Evolutionary conservation across 2,113 vertebrate species (phyloP).

Genomic region (Callithrix jacchus): DNA sequence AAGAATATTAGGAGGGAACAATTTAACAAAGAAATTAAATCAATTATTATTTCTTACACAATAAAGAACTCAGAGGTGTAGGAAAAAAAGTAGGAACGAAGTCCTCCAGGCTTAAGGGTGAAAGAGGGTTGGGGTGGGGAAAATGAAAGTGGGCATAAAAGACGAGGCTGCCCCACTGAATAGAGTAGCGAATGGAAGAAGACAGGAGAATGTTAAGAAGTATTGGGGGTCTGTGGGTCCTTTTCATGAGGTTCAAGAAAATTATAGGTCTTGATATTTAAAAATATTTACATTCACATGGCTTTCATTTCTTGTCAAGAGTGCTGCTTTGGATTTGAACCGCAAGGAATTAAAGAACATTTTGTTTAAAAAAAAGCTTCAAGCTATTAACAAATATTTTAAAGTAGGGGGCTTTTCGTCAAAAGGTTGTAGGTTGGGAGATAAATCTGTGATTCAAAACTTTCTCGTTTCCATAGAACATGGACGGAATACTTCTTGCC

Average conservation of each 20-base stretch:
- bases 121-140: not conserved
- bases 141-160: not conserved
- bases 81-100: not conserved
- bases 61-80: not conserved
- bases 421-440: not conserved
- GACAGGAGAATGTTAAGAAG: not conserved
- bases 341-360: not conserved
- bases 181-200: not conserved
- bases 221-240: not conserved
- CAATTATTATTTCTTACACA: not conserved
- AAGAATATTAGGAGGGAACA: not conserved
- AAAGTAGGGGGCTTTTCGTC: not conserved
- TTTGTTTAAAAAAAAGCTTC: not conserved
- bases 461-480: not conserved
- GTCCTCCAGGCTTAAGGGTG: not conserved
- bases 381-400: constrained; percentile 20
- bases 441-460: not conserved
- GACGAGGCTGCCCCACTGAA: not conserved
- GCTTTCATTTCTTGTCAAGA: not conserved
- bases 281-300: not conserved
- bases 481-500: not conserved
- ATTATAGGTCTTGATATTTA: not conserved
- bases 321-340: not conserved
- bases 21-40: not conserved
- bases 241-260: not conserved